Conservation (phyloP, 2,113 vertebrate species). For the Elaphurus davidianus region DNA sequence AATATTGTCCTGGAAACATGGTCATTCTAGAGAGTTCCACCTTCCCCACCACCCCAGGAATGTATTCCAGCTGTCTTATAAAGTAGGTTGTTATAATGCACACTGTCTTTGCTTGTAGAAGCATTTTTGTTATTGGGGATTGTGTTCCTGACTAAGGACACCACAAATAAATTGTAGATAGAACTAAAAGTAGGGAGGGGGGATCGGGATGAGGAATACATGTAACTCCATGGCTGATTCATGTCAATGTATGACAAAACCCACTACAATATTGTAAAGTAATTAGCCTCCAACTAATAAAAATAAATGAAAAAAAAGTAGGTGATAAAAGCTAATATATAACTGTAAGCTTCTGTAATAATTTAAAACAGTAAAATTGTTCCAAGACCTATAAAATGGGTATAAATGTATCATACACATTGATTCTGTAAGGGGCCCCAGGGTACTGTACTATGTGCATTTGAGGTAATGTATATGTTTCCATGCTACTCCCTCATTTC, state of each 20-base stretch:
- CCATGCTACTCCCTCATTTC: not conserved
- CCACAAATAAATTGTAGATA: slow-evolving; percentile 10
- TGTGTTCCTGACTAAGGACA: slow-evolving; percentile 39
- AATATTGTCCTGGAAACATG: not conserved
- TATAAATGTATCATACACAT: slow-evolving; percentile 17
- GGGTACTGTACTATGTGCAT: slow-evolving; percentile 1
- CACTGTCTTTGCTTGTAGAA: slow-evolving; percentile 14
- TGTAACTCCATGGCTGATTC: too few species aligned
- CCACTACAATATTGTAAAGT: too few species aligned
- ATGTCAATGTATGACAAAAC: too few species aligned
- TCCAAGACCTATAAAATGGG: slow-evolving; percentile 30
- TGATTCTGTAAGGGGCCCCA: slow-evolving; percentile 17
- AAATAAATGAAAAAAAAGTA: not conserved
- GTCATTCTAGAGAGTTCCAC: not conserved
- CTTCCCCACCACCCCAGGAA: not conserved
- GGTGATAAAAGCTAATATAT: slow-evolving; percentile 4
- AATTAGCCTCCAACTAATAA: too few species aligned
- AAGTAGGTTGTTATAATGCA: not conserved
- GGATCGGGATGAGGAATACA: too few species aligned
- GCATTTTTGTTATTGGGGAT: not conserved
- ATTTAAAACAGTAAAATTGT: slow-evolving; percentile 49
- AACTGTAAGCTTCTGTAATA: slow-evolving; percentile 26
- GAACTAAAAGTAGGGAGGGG: slow-evolving; percentile 12
- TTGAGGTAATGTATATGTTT: not conserved
- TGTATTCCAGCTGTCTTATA: slow-evolving; percentile 14